Conservation (phyloP, 2,797 vertebrate species). For the Balearica regulorum region DNA sequence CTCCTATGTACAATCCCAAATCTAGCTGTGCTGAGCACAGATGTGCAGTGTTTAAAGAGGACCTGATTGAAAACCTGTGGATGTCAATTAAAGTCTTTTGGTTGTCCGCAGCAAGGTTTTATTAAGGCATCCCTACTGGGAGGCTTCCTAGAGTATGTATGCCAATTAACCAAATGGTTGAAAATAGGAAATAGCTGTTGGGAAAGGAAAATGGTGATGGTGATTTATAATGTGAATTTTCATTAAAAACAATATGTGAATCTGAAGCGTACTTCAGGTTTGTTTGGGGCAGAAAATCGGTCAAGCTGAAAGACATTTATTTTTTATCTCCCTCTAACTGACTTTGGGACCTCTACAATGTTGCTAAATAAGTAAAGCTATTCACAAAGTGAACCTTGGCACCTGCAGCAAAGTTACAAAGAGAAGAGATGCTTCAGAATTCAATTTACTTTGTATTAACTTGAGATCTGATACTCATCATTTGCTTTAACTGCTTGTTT, state of each 20-base stretch:
- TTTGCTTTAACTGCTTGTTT: conserved; percentile 72
- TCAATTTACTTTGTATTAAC: conserved; percentile 77
- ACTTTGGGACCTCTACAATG: background rate
- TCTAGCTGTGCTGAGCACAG: background rate
- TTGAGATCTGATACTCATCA: conserved; percentile 72
- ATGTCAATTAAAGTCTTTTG: background rate
- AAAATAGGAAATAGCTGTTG: background rate
- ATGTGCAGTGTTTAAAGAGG: background rate
- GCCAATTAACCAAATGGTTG: background rate
- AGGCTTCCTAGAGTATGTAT: background rate
- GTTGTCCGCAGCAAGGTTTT: background rate
- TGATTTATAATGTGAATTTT: background rate
- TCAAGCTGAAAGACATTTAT: conserved; percentile 17
- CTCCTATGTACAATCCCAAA: background rate
- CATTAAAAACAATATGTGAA: background rate
- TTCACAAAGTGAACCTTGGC: conserved; percentile 67
- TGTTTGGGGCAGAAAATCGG: conserved; percentile 28
- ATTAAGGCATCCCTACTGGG: background rate
- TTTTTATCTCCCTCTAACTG: conserved; percentile 43
- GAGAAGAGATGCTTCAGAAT: conserved; percentile 68
- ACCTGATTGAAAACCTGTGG: background rate
- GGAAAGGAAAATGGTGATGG: background rate
- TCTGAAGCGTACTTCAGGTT: background rate
- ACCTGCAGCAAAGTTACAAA: conserved; percentile 67
- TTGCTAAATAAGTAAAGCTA: conserved; percentile 61